phyloP scores from a whole-genome alignment of 1,140 invertebrate genomes.

The Diorhabda carinulata region DNA sequence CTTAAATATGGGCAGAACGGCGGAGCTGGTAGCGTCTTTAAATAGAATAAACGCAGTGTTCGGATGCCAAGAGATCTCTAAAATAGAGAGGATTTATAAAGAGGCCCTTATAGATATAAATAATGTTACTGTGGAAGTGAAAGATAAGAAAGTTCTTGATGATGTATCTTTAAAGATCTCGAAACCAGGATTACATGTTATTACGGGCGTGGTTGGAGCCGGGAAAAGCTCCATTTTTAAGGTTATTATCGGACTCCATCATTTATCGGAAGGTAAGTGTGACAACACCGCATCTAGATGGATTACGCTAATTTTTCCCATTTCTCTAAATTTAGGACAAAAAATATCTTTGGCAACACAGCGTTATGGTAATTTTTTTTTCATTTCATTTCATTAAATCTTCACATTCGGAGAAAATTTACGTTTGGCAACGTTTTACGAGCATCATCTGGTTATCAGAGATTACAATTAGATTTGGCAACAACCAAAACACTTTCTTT shows the following conservation, averaged over 20 bases:
- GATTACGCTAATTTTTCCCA: too few species aligned
- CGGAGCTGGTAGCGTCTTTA: constrained; percentile 45
- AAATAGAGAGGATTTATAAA: constrained; percentile 3
- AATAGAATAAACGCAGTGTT: constrained; percentile 31
- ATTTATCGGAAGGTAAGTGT: constrained; percentile 54
- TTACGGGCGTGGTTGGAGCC: constrained; percentile 77
- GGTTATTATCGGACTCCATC: constrained; percentile 67
- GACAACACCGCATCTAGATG: too few species aligned
- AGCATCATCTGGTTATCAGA: too few species aligned
- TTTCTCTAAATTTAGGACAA: too few species aligned
- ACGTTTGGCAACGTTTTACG: too few species aligned
- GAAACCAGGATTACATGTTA: constrained; percentile 58
- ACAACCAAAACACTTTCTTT: too few species aligned
- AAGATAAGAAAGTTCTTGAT: not conserved
- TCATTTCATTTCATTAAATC: too few species aligned
- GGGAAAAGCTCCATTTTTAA: constrained; percentile 76
- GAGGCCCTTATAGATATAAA: not conserved
- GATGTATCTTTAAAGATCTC: constrained; percentile 1
- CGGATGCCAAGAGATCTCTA: not conserved
- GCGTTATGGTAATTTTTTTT: too few species aligned
- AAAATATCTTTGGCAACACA: too few species aligned
- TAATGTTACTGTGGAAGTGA: not conserved
- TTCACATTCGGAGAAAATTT: too few species aligned
- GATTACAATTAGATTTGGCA: too few species aligned
- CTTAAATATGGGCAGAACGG: constrained; percentile 58